Evolutionary conservation across 2,888 invertebrate genomes (phyloP).

Genomic region (Lamellibrachia satsuma): DNA sequence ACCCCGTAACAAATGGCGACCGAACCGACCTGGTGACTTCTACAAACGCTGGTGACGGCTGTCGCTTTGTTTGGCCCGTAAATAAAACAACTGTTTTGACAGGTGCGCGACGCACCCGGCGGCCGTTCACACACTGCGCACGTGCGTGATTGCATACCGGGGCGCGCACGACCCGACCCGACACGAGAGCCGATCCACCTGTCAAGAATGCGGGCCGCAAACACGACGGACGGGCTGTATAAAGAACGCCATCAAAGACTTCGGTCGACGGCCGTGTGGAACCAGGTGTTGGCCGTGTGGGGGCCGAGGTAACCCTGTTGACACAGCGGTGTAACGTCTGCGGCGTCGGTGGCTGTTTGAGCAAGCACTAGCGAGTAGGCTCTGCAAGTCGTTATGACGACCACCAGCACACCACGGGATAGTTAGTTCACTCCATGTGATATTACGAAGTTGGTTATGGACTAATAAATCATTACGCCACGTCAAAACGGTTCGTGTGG

Average conservation of each 20-base stretch:
- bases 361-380: background rate
- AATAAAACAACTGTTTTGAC: background rate
- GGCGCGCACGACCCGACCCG: background rate
- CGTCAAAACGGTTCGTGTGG: background rate
- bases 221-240: background rate
- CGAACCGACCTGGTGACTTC: background rate
- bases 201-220: background rate
- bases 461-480: background rate
- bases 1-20: background rate
- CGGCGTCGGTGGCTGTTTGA: background rate
- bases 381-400: background rate
- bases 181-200: background rate
- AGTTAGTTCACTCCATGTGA: background rate
- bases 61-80: background rate
- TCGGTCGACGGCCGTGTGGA: background rate
- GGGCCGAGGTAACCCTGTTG: background rate
- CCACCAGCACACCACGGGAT: background rate
- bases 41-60: background rate
- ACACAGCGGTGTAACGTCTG: background rate
- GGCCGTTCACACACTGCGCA: background rate
- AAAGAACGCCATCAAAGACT: background rate
- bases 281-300: background rate
- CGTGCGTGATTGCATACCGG: background rate
- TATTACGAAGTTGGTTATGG: constrained; percentile 2
- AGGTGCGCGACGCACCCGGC: background rate